A percentile compares a stretch with the other conserved stretches of the same genome.
Conservation (phyloP, 2,797 vertebrate genomes). For the Geotrypetes seraphini region DNA sequence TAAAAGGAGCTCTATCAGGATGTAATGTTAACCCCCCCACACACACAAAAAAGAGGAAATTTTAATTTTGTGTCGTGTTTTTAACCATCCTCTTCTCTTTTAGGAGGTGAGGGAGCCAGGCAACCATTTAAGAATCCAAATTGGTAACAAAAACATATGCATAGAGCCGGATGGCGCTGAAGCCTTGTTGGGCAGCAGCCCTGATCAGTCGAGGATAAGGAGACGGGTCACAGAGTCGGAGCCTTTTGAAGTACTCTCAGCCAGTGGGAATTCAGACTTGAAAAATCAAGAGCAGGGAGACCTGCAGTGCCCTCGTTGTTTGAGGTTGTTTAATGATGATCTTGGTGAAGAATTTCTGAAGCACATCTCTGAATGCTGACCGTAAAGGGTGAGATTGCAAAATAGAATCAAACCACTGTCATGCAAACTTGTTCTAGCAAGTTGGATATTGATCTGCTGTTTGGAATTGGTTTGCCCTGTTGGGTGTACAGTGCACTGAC, state of each 20-base stretch:
- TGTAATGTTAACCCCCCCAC: no score
- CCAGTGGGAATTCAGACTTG: background rate
- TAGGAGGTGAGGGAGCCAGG: constrained; percentile 46
- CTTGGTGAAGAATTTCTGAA: constrained; percentile 67
- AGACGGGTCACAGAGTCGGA: constrained; percentile 19
- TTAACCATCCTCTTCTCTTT: constrained; percentile 1
- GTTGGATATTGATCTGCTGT: no score
- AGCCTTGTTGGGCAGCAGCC: constrained; percentile 37
- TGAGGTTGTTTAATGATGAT: constrained; percentile 60
- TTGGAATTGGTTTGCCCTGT: no score
- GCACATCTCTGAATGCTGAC: constrained; percentile 76
- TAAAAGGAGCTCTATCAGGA: no score
- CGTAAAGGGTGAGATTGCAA: constrained; percentile 24
- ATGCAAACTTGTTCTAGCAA: no score
- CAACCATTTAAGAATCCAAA: constrained; percentile 43
- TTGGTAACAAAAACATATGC: constrained; percentile 39
- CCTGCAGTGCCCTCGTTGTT: constrained; percentile 77
- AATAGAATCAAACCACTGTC: no score
- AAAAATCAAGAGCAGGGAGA: constrained; percentile 49
- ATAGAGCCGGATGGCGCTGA: constrained; percentile 40
- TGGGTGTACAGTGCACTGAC: no score
- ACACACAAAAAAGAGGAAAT: no score
- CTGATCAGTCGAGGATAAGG: constrained; percentile 22
- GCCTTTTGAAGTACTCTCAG: background rate
- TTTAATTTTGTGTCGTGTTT: no score